These are phyloP conservation scores for Corticium candelabrum DNA, from an alignment of 37 sponge, comb jelly and placozoan genomes.

Conservation along the genomic window DNA sequence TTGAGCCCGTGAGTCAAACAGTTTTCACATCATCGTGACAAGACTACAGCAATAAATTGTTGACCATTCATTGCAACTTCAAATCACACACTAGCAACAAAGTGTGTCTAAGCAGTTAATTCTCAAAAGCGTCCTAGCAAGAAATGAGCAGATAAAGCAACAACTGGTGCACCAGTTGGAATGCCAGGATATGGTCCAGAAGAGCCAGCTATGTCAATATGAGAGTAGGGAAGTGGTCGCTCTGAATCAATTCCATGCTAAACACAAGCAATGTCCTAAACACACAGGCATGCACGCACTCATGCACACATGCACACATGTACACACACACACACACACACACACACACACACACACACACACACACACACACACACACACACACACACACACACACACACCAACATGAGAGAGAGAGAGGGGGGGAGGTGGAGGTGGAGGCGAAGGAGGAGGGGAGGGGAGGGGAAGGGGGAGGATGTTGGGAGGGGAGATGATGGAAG, in stretches of 20 bases:
- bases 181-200: slow-evolving; percentile 16
- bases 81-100: too few relatives aligned
- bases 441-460: not conserved
- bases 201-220: slow-evolving; percentile 51
- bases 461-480: too few relatives aligned
- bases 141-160: slow-evolving; percentile 19
- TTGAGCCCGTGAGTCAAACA: too few relatives aligned
- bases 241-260: slow-evolving; percentile 42
- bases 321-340: slow-evolving; percentile 20
- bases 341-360: not conserved
- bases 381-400: slow-evolving; percentile 11
- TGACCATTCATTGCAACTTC: too few relatives aligned
- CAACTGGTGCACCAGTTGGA: slow-evolving; percentile 27
- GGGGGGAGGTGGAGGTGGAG: too few relatives aligned
- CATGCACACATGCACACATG: too few relatives aligned
- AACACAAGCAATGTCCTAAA: not conserved
- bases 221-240: slow-evolving; percentile 29
- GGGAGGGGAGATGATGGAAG: not conserved
- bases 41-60: too few relatives aligned
- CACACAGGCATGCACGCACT: slow-evolving; percentile 35
- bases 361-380: not conserved
- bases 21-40: too few relatives aligned
- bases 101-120: not conserved
- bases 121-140: slow-evolving; percentile 11
- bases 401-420: too few relatives aligned